Evolutionary conservation across 1,140 invertebrate genomes (phyloP).

Genomic region (Alviniconcha marisindica): DNA sequence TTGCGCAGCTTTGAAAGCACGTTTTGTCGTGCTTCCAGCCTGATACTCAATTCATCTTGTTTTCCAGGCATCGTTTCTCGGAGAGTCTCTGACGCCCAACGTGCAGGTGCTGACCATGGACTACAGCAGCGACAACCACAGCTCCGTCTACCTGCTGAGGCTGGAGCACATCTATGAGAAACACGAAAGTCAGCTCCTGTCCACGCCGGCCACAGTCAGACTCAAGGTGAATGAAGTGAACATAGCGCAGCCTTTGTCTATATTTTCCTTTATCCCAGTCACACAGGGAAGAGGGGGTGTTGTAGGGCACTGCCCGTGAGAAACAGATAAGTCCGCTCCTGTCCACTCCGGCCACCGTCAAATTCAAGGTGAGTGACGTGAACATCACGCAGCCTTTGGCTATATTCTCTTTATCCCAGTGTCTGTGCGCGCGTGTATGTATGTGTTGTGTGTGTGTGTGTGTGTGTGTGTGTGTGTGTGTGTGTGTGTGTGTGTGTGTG

Average conservation of each 20-base stretch:
- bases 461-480: neutral
- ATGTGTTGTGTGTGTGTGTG: too few species aligned
- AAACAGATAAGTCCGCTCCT: conserved; percentile 79
- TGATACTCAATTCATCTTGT: too few species aligned
- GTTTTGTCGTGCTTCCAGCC: too few species aligned
- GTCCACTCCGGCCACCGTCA: neutral
- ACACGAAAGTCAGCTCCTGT: conserved; percentile 78
- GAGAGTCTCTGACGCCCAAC: conserved; percentile 83
- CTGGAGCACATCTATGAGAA: conserved; percentile 92
- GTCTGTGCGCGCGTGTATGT: too few species aligned
- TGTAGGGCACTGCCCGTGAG: too few species aligned
- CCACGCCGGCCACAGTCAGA: neutral
- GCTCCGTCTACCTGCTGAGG: conserved; percentile 81
- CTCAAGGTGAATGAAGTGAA: neutral
- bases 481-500: neutral
- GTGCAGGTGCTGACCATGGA: conserved; percentile 92
- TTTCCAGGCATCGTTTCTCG: conserved; percentile 77
- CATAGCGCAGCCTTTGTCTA: too few species aligned
- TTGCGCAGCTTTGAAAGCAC: too few species aligned
- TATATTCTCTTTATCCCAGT: too few species aligned
- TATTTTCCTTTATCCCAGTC: too few species aligned
- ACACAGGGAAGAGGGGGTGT: too few species aligned
- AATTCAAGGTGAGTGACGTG: too few species aligned
- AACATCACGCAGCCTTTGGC: too few species aligned
- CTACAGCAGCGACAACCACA: conserved; percentile 81